phyloP scores from a whole-genome alignment of 2,113 vertebrate species.

The Paedocypris sp. region DNA sequence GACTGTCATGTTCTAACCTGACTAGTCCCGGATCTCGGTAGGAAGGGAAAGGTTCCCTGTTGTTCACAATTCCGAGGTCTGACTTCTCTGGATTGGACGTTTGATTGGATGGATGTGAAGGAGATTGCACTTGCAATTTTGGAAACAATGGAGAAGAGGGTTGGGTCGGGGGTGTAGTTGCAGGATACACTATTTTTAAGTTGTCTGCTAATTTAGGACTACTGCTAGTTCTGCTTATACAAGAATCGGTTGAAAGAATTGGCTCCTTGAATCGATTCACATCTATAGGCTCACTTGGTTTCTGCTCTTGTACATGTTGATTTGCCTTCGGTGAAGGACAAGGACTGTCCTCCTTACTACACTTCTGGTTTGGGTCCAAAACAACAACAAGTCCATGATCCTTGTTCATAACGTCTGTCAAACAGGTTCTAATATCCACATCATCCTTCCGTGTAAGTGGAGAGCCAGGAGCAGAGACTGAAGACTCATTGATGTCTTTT shows the following conservation, averaged over 20 bases:
- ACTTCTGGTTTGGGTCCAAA: constrained; percentile 41
- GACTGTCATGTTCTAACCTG: constrained; percentile 64
- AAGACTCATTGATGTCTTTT: background rate
- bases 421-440: background rate
- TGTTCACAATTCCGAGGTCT: constrained; percentile 76
- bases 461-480: background rate
- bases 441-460: background rate
- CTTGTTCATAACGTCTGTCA: constrained; percentile 21
- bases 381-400: constrained; percentile 18
- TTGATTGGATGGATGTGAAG: background rate
- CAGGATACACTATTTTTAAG: background rate
- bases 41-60: constrained; percentile 79
- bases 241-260: constrained; percentile 52
- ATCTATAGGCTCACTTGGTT: constrained; percentile 64
- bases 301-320: constrained; percentile 43
- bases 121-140: constrained; percentile 13
- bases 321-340: constrained; percentile 59
- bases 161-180: background rate
- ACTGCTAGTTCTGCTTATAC: constrained; percentile 46
- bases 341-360: constrained; percentile 47
- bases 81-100: constrained; percentile 12
- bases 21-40: constrained; percentile 80
- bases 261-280: constrained; percentile 57
- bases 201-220: constrained; percentile 34
- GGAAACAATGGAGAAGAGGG: constrained; percentile 2